Evolutionary conservation across 2,797 vertebrate species (phyloP), one percentile per base, ranked within the genome.

Genomic region (Microtus agrestis): DNA sequence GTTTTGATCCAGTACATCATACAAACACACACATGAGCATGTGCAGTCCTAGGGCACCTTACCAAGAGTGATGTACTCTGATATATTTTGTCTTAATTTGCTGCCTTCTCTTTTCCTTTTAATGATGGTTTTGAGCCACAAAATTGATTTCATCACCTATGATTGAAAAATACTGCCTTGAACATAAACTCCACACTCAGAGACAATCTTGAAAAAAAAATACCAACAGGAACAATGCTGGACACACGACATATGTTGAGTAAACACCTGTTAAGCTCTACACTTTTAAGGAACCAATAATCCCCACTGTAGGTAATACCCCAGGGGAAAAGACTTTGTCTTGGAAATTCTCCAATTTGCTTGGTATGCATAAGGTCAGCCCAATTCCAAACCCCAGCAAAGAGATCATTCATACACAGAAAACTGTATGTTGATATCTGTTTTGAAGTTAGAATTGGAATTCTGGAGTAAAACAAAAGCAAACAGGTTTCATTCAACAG

Each of bases 261-360:
- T 89, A 96, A 96, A 91, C 63, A 67, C 71, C 82, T 94, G 77
- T 46, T 92, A 73, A 96, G 46, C 71, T 77, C 67, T 79, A 46
- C 19, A 46, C 74, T 71, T 93, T 74, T 51, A 94, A 79, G 48
- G 79, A 95, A 54, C 71, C 31, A 77, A 79, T 93, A 94, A 91
- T 51, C 63, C 74, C 78, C 54, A 56, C 54, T 56, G 17, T 56
- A 56, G 54, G 1, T 5, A 1, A 56, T 17, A 56, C 63, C 82
- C 78, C 76, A 51, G 65, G 78, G 34, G 93, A 86, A 88, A 97
- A 91, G n/a, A 93, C 86, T 84, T 96, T 96, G 65, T 90, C 80
- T 79, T 94, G 61, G 84, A 95, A 94, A 94, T 61, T 86, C 40
- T 80, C 34, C 43, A 65, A 43, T 95, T 94, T 91, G 34, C 21